Conservation (phyloP, 2,797 vertebrate genomes). For the Rhinichthys osculus region DNA sequence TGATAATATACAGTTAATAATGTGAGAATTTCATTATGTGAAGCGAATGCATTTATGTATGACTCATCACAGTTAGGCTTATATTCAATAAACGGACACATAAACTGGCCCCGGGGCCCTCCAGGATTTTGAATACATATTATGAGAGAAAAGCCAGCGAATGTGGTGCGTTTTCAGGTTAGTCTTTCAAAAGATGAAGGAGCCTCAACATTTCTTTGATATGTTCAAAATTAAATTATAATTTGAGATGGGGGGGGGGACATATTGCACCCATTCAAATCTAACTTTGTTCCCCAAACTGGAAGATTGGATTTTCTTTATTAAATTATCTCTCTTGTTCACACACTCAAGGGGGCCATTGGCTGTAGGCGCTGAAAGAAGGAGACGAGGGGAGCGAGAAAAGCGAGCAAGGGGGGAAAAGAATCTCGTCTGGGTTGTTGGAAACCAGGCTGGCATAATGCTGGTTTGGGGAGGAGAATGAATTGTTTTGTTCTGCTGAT, state of each 20-base stretch:
- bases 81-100: conserved; percentile 45
- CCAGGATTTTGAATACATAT: conserved; percentile 33
- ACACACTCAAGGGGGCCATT: conserved; percentile 92
- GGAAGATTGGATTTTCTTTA: conserved; percentile 89
- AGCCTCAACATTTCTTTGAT: conserved; percentile 76
- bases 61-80: conserved; percentile 42
- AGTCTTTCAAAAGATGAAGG: conserved; percentile 65
- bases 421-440: conserved; percentile 85
- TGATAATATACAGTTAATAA: conserved; percentile 51
- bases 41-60: conserved; percentile 45
- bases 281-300: conserved; percentile 86
- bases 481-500: conserved; percentile 92
- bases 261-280: conserved; percentile 82
- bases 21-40: conserved; percentile 48
- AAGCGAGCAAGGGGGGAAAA: conserved; percentile 62
- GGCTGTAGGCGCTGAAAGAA: conserved; percentile 89
- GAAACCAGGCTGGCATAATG: conserved; percentile 80
- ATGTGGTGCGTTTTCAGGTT: conserved; percentile 30
- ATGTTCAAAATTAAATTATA: conserved; percentile 79
- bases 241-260: conserved; percentile 63
- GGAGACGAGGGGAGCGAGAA: conserved; percentile 63
- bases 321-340: conserved; percentile 94
- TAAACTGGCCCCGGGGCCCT: conserved; percentile 36
- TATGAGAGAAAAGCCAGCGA: conserved; percentile 27
- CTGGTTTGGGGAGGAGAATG: conserved; percentile 86